Evolutionary conservation across 2,797 vertebrate genomes (phyloP), one percentile per base, ranked within the genome.

Genomic region (Takifugu rubripes): DNA sequence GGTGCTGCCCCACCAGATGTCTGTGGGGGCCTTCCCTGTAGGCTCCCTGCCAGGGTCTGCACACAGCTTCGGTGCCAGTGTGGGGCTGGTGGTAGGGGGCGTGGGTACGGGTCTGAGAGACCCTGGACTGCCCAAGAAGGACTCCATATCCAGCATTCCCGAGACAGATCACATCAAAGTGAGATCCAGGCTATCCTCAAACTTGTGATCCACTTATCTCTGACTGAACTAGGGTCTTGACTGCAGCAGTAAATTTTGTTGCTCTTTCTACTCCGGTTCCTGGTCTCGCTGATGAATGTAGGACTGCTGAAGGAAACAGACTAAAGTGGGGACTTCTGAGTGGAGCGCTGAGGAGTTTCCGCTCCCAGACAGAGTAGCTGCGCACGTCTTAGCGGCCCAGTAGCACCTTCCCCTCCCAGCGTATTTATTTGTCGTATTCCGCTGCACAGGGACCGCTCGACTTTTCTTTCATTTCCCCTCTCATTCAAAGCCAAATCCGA

Each of bases 161-260:
- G 94, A 95, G 54, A 93, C 90, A 70, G 95, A 96, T 84, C 90
- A 90, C 5, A 81, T 82, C 59, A 86, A 84, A 70, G 59, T 93
- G 61, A 93, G 93, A 91, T 93, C 96, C 62, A 92, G 94, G 90
- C 92, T 98, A 56, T 94, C 96, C 29, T 98, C 96, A 87, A 98
- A 98, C 87, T 96, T 98, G 95, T 98, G 95, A 98, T 93, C 87
- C 74, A 84, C 50, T 73, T 63, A 5, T 71, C 43, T 62, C 46
- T 29, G 72, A 73, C 49, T 59, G 48, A 48, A 3, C 21, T 36
- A 46, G 46, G 64, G 61, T 17, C 58, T 48, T 11, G 44, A 67
- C 63, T 53, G 68, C 55, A 68, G 64, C 55, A 47, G 42, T 65
- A 56, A 5, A 25, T 9, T 21, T 53, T 54, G 67, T 17, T 50